phyloP scores from a whole-genome alignment of 1,140 invertebrate genomes.

The Drosophila mayri region DNA sequence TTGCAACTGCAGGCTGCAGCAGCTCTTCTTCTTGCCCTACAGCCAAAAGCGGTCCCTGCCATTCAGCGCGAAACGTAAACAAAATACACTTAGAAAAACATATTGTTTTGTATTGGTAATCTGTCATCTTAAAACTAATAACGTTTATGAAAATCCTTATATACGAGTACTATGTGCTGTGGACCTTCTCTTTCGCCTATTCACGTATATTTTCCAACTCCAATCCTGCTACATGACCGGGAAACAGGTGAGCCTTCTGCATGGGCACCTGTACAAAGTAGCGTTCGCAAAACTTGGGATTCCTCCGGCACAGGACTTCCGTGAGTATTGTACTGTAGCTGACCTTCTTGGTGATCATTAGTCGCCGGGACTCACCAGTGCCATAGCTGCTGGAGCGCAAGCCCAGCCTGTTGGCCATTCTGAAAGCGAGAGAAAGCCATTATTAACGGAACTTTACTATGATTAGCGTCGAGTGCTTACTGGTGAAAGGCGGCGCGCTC shows the following conservation, averaged over 20 bases:
- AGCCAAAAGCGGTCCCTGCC: background rate
- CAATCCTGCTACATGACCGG: constrained; percentile 66
- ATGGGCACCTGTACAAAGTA: constrained; percentile 81
- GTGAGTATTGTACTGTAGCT: constrained; percentile 51
- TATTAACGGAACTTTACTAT: background rate
- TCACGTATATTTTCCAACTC: constrained; percentile 59
- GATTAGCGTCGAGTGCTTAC: constrained; percentile 75
- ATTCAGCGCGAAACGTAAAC: constrained; percentile 38
- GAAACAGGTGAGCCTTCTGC: constrained; percentile 71
- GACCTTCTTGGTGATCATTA: constrained; percentile 85
- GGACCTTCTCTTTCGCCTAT: constrained; percentile 9
- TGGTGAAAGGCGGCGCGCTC: constrained; percentile 89
- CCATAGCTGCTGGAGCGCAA: constrained; percentile 88
- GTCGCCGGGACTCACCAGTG: constrained; percentile 83
- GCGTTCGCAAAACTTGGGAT: constrained; percentile 72
- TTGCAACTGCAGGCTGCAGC: constrained; percentile 41
- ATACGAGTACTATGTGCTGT: constrained; percentile 38
- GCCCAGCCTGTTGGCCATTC: constrained; percentile 83
- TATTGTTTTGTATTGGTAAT: constrained; percentile 1
- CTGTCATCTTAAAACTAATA: constrained; percentile 8
- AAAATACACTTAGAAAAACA: constrained; percentile 6
- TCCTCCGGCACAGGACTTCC: constrained; percentile 64
- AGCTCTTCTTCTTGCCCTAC: constrained; percentile 8
- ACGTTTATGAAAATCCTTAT: constrained; percentile 37
- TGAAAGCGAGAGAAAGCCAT: constrained; percentile 20